These are phyloP conservation scores for Scaptomyza montana DNA, from an alignment of 1,140 invertebrate species.

Conservation along the genomic window DNA sequence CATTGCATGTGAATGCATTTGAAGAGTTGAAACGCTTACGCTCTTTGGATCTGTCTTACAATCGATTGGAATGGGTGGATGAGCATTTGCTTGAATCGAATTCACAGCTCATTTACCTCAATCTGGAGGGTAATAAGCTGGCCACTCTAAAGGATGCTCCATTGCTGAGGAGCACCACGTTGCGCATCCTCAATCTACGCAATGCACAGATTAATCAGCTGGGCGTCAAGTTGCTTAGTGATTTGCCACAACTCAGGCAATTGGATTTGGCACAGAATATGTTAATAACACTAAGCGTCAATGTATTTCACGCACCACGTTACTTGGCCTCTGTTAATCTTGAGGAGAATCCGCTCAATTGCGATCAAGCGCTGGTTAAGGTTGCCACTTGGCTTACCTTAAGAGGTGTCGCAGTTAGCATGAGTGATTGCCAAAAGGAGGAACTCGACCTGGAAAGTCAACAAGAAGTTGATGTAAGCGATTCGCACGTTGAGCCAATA, in stretches of 20 bases:
- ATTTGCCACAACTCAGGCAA: conserved; percentile 61
- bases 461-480: conserved; percentile 26
- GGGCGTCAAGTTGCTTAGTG: conserved; percentile 44
- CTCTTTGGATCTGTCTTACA: conserved; percentile 73
- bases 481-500: background rate
- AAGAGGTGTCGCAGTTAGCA: conserved; percentile 52
- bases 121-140: conserved; percentile 78
- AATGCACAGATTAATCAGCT: conserved; percentile 75
- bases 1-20: conserved; percentile 71
- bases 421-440: conserved; percentile 58
- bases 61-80: conserved; percentile 77
- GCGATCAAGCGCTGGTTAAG: conserved; percentile 58
- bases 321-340: conserved; percentile 61
- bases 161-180: conserved; percentile 54
- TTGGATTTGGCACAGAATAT: conserved; percentile 75
- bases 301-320: conserved; percentile 53
- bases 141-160: conserved; percentile 50
- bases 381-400: conserved; percentile 53
- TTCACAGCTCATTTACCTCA: conserved; percentile 52
- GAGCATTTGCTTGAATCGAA: conserved; percentile 71
- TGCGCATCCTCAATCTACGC: conserved; percentile 66
- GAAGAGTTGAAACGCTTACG: conserved; percentile 48
- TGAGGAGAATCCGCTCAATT: conserved; percentile 72
- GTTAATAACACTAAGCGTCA: conserved; percentile 60
- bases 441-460: conserved; percentile 1